Percentiles rank a stretch among this genome's conserved stretches.
Conservation (phyloP, 1,140 invertebrate genomes). For the Pantala flavescens region DNA sequence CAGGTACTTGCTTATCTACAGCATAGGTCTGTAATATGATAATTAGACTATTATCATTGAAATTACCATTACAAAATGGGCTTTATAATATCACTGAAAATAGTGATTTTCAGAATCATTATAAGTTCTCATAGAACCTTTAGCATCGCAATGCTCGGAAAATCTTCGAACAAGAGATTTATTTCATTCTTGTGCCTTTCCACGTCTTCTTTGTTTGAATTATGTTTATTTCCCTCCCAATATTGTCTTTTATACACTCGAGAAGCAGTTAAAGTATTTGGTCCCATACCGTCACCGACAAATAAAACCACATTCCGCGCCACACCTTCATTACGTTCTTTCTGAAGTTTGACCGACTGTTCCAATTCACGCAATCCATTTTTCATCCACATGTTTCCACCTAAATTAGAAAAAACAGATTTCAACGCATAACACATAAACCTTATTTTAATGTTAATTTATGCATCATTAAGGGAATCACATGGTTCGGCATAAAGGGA, state of each 20-base stretch:
- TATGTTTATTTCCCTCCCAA: conserved; percentile 27
- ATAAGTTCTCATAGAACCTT: neutral
- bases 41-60: neutral
- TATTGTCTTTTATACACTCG: conserved; percentile 51
- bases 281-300: conserved; percentile 89
- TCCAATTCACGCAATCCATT: neutral
- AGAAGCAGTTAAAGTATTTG: conserved; percentile 75
- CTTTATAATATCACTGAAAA: neutral
- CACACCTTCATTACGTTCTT: conserved; percentile 38
- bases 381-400: neutral
- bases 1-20: conserved; percentile 64
- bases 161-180: conserved; percentile 12
- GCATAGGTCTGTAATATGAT: conserved; percentile 55
- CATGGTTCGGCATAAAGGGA: no score
- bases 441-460: no score
- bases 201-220: conserved; percentile 41
- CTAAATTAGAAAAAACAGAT: neutral
- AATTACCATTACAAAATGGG: no score
- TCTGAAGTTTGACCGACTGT: neutral
- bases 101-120: neutral
- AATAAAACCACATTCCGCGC: conserved; percentile 89
- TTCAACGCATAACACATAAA: no score
- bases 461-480: no score
- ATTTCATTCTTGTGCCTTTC: neutral
- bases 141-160: conserved; percentile 16